Evolutionary conservation across 2,888 invertebrate genomes (phyloP).

Genomic region (Neoascia interrupta): DNA sequence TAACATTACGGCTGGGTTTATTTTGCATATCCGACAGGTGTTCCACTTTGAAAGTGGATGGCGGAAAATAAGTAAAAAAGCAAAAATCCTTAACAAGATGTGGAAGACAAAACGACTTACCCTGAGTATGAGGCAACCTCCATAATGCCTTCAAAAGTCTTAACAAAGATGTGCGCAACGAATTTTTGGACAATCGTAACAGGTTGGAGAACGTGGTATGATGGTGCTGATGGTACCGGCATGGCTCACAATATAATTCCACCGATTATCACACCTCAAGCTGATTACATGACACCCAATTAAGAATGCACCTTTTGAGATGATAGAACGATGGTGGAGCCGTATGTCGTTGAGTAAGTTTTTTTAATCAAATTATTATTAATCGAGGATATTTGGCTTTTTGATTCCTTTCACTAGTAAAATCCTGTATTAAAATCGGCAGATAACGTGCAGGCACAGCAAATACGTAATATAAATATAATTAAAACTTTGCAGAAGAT

Average conservation of each 20-base stretch:
- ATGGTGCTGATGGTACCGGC: constrained; percentile 8
- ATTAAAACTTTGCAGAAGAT: no score
- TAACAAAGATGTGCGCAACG: constrained; percentile 68
- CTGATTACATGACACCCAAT: constrained; percentile 62
- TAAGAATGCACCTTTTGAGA: constrained; percentile 21
- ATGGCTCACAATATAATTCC: constrained; percentile 65
- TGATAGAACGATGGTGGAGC: constrained; percentile 4
- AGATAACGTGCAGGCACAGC: no score
- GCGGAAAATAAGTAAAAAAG: constrained; percentile 1
- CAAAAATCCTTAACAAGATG: constrained; percentile 45
- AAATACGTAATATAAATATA: no score
- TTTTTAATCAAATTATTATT: constrained; percentile 13
- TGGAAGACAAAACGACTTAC: constrained; percentile 37
- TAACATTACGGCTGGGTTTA: no score
- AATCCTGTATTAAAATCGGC: no score
- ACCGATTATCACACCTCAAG: constrained; percentile 66
- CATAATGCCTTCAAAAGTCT: constrained; percentile 63
- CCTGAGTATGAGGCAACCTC: constrained; percentile 2
- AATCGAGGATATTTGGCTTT: constrained; percentile 1
- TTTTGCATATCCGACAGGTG: constrained; percentile 69
- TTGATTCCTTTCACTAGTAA: not conserved
- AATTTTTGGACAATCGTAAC: constrained; percentile 65
- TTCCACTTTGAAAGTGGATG: constrained; percentile 37
- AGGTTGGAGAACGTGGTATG: constrained; percentile 32
- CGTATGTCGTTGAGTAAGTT: constrained; percentile 29